Evolutionary conservation across 2,797 vertebrate genomes (phyloP).

Genomic region (Cirrhinus mrigala): DNA sequence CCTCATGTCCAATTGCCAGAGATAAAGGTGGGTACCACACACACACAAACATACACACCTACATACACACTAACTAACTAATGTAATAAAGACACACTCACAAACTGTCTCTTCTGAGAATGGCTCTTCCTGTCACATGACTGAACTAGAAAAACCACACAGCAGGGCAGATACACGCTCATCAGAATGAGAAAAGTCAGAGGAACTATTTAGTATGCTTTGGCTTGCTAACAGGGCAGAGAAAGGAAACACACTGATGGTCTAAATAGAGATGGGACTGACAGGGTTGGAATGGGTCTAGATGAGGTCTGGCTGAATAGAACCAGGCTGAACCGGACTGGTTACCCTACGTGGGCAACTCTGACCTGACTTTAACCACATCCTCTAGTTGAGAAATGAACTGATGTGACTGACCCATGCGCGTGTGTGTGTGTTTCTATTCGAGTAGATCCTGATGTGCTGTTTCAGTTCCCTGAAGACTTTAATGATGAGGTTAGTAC

Average conservation of each 20-base stretch:
- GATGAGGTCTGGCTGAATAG: constrained; percentile 8
- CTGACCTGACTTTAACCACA: constrained; percentile 55
- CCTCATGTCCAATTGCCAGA: constrained; percentile 78
- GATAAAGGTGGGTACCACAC: constrained; percentile 81
- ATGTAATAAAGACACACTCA: neutral
- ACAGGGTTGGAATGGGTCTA: neutral
- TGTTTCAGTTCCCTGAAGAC: constrained; percentile 86
- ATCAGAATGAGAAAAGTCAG: constrained; percentile 1
- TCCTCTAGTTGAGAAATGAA: constrained; percentile 38
- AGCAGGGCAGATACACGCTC: neutral
- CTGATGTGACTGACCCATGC: constrained; percentile 1
- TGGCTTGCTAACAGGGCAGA: neutral
- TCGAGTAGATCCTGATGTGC: constrained; percentile 81
- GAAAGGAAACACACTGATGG: neutral
- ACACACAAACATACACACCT: constrained; percentile 5
- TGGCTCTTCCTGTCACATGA: constrained; percentile 77
- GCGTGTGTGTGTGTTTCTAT: constrained; percentile 27
- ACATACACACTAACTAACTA: neutral
- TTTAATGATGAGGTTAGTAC: constrained; percentile 84
- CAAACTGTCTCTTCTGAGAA: constrained; percentile 47
- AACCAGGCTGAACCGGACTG: constrained; percentile 8
- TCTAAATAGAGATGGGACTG: neutral
- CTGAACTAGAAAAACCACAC: constrained; percentile 68
- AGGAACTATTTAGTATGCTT: neutral
- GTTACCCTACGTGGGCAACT: neutral